Evolutionary conservation across 2,888 invertebrate species (phyloP).

Genomic region (Augochlorella aurata): DNA sequence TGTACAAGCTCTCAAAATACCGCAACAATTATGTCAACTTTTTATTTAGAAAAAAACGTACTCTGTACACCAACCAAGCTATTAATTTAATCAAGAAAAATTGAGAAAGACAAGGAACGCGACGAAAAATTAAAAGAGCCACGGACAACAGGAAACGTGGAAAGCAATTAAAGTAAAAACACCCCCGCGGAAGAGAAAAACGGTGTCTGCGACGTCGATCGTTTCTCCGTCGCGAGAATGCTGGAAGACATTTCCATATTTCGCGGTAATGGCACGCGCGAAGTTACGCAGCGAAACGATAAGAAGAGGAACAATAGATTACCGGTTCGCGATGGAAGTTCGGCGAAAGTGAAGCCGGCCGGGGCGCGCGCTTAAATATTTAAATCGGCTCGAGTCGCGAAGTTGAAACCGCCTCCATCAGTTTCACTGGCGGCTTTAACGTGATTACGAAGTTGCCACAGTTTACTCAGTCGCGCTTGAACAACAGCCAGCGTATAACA

Average conservation of each 20-base stretch:
- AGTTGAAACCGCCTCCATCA: conserved; percentile 41
- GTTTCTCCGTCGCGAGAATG: not conserved
- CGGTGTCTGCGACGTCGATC: not conserved
- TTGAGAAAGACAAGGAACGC: too few relatives aligned
- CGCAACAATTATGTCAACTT: too few relatives aligned
- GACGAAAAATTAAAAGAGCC: too few relatives aligned
- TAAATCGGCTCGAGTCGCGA: conserved; percentile 51
- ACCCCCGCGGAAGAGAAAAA: too few relatives aligned
- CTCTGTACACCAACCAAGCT: too few relatives aligned
- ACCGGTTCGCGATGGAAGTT: conserved; percentile 37
- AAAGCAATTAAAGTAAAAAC: too few relatives aligned
- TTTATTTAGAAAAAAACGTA: too few relatives aligned
- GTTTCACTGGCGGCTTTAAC: conserved; percentile 49
- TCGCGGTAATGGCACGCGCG: not conserved
- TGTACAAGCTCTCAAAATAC: too few relatives aligned
- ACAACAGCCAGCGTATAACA: conserved; percentile 31
- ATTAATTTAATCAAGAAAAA: too few relatives aligned
- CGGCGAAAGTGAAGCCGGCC: conserved; percentile 2
- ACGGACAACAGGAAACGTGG: too few relatives aligned
- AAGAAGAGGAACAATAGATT: conserved; percentile 39
- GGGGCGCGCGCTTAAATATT: conserved; percentile 47
- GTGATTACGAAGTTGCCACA: conserved; percentile 50
- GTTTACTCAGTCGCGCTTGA: conserved; percentile 34
- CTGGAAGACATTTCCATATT: too few relatives aligned
- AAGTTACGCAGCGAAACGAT: not conserved